These are phyloP conservation scores for Lithodes maja DNA, from an alignment of 2,888 invertebrate genomes.

Conservation along the genomic window DNA sequence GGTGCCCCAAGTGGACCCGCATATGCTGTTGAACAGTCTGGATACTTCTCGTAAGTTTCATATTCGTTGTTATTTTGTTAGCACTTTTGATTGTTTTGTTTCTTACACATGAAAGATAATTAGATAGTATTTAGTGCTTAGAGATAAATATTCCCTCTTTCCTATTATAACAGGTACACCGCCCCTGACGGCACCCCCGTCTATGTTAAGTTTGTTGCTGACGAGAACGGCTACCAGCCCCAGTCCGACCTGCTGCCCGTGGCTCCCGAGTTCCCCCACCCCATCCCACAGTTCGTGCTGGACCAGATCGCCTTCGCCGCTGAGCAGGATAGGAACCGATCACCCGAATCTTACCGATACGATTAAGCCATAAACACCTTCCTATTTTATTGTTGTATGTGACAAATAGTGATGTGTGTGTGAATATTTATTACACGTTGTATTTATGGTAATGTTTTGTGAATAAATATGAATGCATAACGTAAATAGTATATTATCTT, in stretches of 20 bases:
- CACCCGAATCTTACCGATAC: background rate
- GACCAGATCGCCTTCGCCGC: slow-evolving; percentile 18
- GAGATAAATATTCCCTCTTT: background rate
- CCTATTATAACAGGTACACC: background rate
- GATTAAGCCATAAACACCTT: background rate
- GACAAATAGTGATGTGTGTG: no score
- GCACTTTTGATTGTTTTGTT: no score
- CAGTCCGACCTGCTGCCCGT: background rate
- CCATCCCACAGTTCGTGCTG: background rate
- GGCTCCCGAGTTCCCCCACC: background rate
- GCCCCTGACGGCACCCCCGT: slow-evolving; percentile 9
- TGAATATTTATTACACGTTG: no score
- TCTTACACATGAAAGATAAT: background rate
- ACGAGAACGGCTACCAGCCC: background rate
- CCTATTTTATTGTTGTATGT: no score
- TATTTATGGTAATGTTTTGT: no score
- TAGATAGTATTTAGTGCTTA: no score
- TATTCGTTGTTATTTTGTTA: background rate
- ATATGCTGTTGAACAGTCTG: slow-evolving; percentile 46
- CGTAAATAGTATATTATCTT: no score
- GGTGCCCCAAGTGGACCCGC: slow-evolving; percentile 45
- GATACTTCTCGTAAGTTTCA: slow-evolving; percentile 54
- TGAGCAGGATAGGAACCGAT: slow-evolving; percentile 24
- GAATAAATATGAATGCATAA: no score
- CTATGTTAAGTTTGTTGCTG: background rate